Evolutionary conservation across 2,888 invertebrate species (phyloP), one percentile per base, ranked within the genome.

Genomic region (Petrolisthes cinctipes): DNA sequence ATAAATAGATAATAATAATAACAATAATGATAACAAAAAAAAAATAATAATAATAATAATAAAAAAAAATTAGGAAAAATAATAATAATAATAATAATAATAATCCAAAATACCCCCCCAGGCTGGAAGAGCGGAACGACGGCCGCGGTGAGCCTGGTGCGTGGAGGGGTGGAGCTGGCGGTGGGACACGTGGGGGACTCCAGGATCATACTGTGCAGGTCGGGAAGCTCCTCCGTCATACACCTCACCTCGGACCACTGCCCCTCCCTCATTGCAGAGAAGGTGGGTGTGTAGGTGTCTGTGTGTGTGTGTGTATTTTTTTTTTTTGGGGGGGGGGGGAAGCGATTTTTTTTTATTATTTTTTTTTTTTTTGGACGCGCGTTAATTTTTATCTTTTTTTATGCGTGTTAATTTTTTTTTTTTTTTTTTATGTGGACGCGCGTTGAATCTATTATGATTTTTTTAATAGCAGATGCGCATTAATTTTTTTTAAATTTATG

Each of bases 161-260:
- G 92, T 5, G 92, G 93, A 90, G 93, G 93, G 82, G 92, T 93
- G 14, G 92, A 94, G 87, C 92, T 94, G 17, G 93, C 92, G 0
- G 92, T 94, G 4, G 94, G 92, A 4, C 93, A 94, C 91, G 94
- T 93, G 11, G 94, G 94, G 7, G 94, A 94, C 91, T 93, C 93
- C 79, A 91, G 93, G 66, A 94, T 93, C n/a, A 92, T 94, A 68
- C 91, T 94, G 75, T 94, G 93, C 91, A 92, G 94, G 5, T 92
- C 92, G 73, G 94, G 93, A 2, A 92, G 92, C 82, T 92, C 93
- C 1, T 89, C 92, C 17, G 92, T 93, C 71, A n/a, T n/a, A n/a
- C n/a, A n/a, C n/a, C 92, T 94, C 54, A 93, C 94, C 2, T 91
- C 92, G 81, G 94, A 94, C 91, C 94, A 94, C 92, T 92, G 92